phyloP scores from a whole-genome alignment of 1,140 invertebrate genomes.

The Drosophila virilis region DNA sequence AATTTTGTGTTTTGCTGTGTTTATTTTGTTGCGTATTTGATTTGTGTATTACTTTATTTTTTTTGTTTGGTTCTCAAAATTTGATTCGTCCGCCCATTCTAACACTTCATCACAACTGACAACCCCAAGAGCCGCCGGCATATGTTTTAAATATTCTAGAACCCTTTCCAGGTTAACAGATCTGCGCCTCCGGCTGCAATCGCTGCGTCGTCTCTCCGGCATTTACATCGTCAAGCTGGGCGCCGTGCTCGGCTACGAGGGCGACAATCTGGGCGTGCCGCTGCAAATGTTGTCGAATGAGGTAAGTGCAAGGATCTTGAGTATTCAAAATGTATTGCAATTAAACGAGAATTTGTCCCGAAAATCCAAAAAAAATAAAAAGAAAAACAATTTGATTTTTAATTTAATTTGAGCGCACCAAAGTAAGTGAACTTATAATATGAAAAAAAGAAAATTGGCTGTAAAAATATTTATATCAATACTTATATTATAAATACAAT shows the following conservation, averaged over 20 bases:
- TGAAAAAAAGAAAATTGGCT: constrained; percentile 50
- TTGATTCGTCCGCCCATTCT: constrained; percentile 84
- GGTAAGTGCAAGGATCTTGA: constrained; percentile 77
- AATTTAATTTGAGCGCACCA: constrained; percentile 67
- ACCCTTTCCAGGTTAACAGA: constrained; percentile 87
- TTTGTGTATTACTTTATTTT: constrained; percentile 27
- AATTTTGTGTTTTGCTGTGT: constrained; percentile 46
- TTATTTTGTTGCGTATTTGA: constrained; percentile 65
- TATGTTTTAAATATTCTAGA: constrained; percentile 82
- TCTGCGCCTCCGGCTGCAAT: constrained; percentile 89
- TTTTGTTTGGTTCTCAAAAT: constrained; percentile 80
- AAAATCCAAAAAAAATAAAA: constrained; percentile 17
- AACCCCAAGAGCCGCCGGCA: constrained; percentile 62
- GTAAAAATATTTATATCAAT: constrained; percentile 12
- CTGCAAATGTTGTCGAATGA: constrained; percentile 85
- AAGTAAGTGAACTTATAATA: constrained; percentile 61
- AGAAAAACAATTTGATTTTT: constrained; percentile 8
- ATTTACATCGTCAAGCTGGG: constrained; percentile 92
- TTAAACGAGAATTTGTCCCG: constrained; percentile 52
- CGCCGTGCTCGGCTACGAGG: constrained; percentile 88
- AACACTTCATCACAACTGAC: constrained; percentile 77
- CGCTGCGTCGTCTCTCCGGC: constrained; percentile 89
- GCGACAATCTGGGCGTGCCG: constrained; percentile 84
- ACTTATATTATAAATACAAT: constrained; percentile 1
- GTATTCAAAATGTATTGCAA: not conserved